These are phyloP conservation scores for Araneus ventricosus DNA, from an alignment of 1,140 invertebrate genomes.

Conservation along the genomic window DNA sequence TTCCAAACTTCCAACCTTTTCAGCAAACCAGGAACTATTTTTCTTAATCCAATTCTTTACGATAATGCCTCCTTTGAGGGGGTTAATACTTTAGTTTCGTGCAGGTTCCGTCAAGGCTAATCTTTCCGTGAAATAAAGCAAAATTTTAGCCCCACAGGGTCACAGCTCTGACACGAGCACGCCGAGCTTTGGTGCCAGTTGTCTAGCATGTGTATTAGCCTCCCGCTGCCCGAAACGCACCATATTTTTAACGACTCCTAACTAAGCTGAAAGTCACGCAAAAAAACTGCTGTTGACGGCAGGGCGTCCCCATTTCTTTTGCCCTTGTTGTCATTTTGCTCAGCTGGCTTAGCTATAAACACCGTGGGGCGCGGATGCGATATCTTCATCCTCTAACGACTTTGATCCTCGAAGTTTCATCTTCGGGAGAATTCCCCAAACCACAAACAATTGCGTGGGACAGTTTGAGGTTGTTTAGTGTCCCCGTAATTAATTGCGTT, in stretches of 20 bases:
- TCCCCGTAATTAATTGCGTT: neutral
- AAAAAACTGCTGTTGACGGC: constrained; percentile 7
- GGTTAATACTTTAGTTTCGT: neutral
- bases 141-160: neutral
- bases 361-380: neutral
- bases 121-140: neutral
- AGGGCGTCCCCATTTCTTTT: constrained; percentile 1
- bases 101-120: neutral
- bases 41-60: constrained; percentile 15
- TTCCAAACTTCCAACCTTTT: too few species aligned
- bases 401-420: neutral
- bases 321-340: constrained; percentile 7
- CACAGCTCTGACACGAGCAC: neutral
- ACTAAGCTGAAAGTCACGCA: constrained; percentile 3
- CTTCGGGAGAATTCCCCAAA: neutral
- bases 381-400: neutral
- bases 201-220: neutral
- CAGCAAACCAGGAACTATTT: neutral
- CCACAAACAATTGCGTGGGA: constrained; percentile 23
- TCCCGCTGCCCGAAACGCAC: neutral
- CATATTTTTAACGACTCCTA: constrained; percentile 20
- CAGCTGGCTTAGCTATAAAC: neutral
- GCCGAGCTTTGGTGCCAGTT: neutral
- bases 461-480: neutral
- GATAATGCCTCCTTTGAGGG: neutral